Evolutionary conservation across 2,797 vertebrate genomes (phyloP).

Genomic region (Gephyroberyx darwinii): DNA sequence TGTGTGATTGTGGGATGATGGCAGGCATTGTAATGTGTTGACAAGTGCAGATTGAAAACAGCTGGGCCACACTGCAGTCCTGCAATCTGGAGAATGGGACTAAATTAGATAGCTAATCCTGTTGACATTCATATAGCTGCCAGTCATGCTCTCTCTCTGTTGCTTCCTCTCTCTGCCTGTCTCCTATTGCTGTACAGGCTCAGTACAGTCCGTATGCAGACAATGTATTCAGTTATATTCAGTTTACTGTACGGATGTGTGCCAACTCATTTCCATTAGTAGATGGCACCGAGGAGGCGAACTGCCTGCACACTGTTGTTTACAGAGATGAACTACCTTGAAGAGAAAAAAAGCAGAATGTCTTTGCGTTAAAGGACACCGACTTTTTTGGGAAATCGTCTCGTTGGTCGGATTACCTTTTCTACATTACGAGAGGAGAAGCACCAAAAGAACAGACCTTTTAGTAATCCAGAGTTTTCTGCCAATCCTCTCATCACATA

Average conservation of each 20-base stretch:
- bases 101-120: slow-evolving; percentile 49
- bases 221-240: neutral
- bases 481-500: too few species aligned
- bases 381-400: neutral
- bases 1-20: slow-evolving; percentile 13
- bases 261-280: neutral
- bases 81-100: slow-evolving; percentile 43
- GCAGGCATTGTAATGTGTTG: slow-evolving; percentile 29
- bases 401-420: too few species aligned
- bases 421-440: too few species aligned
- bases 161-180: slow-evolving; percentile 54
- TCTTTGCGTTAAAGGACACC: neutral
- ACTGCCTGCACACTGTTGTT: neutral
- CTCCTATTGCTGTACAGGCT: slow-evolving; percentile 28
- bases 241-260: neutral
- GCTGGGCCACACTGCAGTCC: slow-evolving; percentile 21
- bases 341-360: neutral
- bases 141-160: slow-evolving; percentile 6
- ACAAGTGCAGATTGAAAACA: slow-evolving; percentile 47
- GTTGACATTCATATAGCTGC: slow-evolving; percentile 26
- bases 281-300: neutral
- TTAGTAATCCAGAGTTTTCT: too few species aligned
- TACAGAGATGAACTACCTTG: neutral
- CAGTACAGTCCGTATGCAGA: neutral
- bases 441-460: too few species aligned